These are phyloP conservation scores for Phoeniculus purpureus DNA, from an alignment of 2,797 vertebrate species.

Conservation along the genomic window DNA sequence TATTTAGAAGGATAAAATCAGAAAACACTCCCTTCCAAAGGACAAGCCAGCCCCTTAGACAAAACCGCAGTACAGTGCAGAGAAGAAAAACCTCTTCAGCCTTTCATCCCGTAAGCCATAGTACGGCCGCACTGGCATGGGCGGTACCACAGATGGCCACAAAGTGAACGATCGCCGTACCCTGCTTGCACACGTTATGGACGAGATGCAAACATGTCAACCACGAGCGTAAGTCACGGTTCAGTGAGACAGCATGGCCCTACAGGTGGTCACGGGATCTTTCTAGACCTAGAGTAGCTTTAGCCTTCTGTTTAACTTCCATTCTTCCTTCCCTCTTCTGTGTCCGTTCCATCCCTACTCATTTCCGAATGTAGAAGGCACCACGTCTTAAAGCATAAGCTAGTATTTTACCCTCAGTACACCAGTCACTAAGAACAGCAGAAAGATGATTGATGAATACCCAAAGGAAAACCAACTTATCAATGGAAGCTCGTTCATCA, in stretches of 20 bases:
- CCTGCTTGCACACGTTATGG: neutral
- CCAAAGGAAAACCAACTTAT: neutral
- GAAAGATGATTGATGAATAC: neutral
- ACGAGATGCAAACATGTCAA: neutral
- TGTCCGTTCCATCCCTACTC: neutral
- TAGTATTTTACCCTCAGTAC: neutral
- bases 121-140: neutral
- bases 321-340: neutral
- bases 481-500: neutral
- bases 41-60: neutral
- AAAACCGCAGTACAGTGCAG: neutral
- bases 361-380: neutral
- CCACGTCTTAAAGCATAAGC: neutral
- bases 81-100: neutral
- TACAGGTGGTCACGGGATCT: neutral
- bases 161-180: fast-evolving
- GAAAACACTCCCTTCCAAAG: neutral
- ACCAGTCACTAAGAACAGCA: neutral
- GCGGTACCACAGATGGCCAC: fast-evolving
- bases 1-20: neutral
- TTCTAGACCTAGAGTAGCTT: neutral
- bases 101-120: neutral
- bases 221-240: neutral
- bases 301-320: neutral
- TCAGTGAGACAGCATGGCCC: neutral